Evolutionary conservation across 2,797 vertebrate genomes (phyloP).

Genomic region (Xenentodon cancila): DNA sequence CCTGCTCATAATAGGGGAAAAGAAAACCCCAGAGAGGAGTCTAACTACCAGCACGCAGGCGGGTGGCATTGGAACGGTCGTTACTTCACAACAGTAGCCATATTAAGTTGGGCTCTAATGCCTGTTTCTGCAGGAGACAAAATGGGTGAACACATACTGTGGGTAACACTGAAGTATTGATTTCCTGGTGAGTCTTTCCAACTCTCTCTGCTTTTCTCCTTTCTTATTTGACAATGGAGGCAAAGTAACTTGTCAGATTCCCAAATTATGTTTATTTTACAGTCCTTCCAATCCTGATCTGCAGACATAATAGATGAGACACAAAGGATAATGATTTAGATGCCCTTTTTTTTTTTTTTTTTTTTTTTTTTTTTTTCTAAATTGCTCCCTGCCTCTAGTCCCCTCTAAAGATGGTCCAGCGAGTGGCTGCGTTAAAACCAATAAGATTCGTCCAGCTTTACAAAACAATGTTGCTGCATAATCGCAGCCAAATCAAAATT

Average conservation of each 20-base stretch:
- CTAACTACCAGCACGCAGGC: conserved; percentile 68
- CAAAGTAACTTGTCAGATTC: conserved; percentile 68
- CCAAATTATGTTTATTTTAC: conserved; percentile 61
- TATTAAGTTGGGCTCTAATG: conserved; percentile 77
- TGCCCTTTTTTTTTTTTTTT: conserved; percentile 50
- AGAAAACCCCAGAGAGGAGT: conserved; percentile 74
- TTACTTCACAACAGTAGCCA: conserved; percentile 76
- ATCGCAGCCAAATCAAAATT: conserved; percentile 51
- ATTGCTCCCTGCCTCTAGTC: conserved; percentile 51
- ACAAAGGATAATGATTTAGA: conserved; percentile 55
- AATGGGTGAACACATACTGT: conserved; percentile 65
- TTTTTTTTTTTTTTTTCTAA: conserved; percentile 46
- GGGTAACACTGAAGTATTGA: conserved; percentile 71
- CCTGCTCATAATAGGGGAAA: conserved; percentile 66
- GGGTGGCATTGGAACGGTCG: conserved; percentile 77
- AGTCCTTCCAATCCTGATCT: conserved; percentile 52
- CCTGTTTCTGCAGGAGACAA: conserved; percentile 64
- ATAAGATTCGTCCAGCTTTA: conserved; percentile 18
- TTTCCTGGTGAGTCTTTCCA: conserved; percentile 57
- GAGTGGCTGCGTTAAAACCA: conserved; percentile 40
- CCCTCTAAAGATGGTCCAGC: conserved; percentile 23
- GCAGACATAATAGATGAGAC: conserved; percentile 63
- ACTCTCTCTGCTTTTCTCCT: conserved; percentile 60
- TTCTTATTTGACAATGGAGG: conserved; percentile 62
- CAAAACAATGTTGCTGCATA: conserved; percentile 40